Evolutionary conservation across 2,888 invertebrate genomes (phyloP), one percentile per base, ranked within the genome.

Genomic region (Uropetala carovei): DNA sequence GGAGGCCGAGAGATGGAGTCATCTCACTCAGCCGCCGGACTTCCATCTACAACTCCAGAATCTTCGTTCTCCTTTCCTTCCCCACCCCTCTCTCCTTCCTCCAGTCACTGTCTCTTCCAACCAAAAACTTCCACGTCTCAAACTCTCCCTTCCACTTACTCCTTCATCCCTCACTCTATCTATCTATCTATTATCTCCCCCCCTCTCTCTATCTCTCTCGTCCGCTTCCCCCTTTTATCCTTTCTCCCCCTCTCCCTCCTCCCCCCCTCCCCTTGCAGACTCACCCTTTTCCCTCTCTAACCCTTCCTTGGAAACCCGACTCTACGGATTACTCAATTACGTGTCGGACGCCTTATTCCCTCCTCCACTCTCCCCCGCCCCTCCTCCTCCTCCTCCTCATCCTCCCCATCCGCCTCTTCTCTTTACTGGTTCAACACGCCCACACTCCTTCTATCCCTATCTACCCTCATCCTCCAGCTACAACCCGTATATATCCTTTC

Each of bases 241-340:
- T 11, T 10, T 22, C 68, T n/a, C 22, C 16, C 68, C 68, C n/a
- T 68, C 5, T 43, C 18, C 0, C 22, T n/a, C 4, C 18, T 5
- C 22, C 68, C 4, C 57, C 30, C n/a, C 14, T 18, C 11, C n/a
- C 56, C 57, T 56, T 4, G 1, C 57, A 56, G 43, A 85, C 56
- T 18, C 22, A 68, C 22, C 75, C 18, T 68, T 18, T 18, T 3
- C 5, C 18, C n/a, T n/a, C 30, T 56, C 10, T 93, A 86, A 57
- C 75, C 57, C 68, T 92, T 92, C 83, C 92, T 92, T 92, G 92
- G 92, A 91, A 68, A 84, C 68, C 84, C 58, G 57, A 60, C 60
- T 22, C 43, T 43, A 43, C 86, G 92, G 92, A 81, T 92, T 64
- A 86, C 93, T 94, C 94, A 85, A 58, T 92, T 68, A 68, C 91